phyloP scores from a whole-genome alignment of 2,113 vertebrate genomes.

The Prinia subflava region DNA sequence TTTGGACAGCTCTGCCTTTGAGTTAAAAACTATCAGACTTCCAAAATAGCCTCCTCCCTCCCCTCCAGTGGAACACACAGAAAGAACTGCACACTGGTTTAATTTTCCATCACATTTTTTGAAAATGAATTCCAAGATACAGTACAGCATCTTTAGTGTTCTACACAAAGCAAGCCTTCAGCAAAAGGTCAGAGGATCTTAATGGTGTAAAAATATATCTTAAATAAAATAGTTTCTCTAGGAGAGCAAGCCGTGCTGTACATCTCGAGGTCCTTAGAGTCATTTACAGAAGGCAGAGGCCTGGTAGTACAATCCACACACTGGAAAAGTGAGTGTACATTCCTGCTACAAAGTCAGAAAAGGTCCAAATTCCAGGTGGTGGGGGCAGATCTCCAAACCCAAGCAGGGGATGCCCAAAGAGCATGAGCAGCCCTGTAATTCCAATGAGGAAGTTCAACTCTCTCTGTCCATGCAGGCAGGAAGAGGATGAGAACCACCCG shows the following conservation, averaged over 20 bases:
- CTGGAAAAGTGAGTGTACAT: slow-evolving; percentile 12
- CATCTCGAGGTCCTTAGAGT: slow-evolving; percentile 23
- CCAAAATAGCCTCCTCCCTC: neutral
- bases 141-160: slow-evolving; percentile 60
- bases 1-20: neutral
- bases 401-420: neutral
- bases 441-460: neutral
- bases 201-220: slow-evolving; percentile 72
- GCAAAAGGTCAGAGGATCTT: slow-evolving; percentile 63
- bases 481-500: neutral
- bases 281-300: slow-evolving; percentile 14
- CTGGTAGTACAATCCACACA: neutral
- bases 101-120: slow-evolving; percentile 30
- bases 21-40: neutral
- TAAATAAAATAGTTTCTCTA: slow-evolving; percentile 74
- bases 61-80: neutral
- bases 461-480: neutral
- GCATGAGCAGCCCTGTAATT: neutral
- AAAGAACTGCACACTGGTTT: neutral
- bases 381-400: slow-evolving; percentile 3
- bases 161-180: slow-evolving; percentile 65
- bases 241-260: slow-evolving; percentile 50
- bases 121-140: slow-evolving; percentile 47
- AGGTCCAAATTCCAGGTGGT: neutral
- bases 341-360: slow-evolving; percentile 31